A percentile compares a stretch with the other conserved stretches of the same genome.
Evolutionary conservation across 1,140 invertebrate genomes (phyloP).

Genomic region (Drosophila equinoxialis): DNA sequence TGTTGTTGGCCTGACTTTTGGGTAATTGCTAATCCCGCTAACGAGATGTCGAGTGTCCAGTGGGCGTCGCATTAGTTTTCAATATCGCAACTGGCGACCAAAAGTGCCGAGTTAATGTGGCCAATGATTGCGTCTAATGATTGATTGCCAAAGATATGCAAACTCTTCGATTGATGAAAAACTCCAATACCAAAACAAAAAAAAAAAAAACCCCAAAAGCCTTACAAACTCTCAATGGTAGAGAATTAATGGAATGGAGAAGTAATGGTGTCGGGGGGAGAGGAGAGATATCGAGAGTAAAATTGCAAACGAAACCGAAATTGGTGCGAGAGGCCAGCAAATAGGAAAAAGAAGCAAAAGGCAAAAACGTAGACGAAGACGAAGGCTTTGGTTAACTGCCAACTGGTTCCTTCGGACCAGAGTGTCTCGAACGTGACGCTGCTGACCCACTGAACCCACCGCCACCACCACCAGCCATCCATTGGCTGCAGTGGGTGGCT

Average conservation of each 20-base stretch:
- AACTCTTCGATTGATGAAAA: constrained; percentile 21
- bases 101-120: constrained; percentile 75
- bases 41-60: constrained; percentile 67
- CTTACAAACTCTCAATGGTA: background rate
- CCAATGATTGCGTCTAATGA: constrained; percentile 78
- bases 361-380: constrained; percentile 1
- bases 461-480: constrained; percentile 14
- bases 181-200: background rate
- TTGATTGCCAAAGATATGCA: constrained; percentile 78
- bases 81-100: constrained; percentile 55
- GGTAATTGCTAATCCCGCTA: constrained; percentile 81
- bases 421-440: constrained; percentile 65
- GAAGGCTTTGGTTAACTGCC: constrained; percentile 23
- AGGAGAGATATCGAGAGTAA: constrained; percentile 55
- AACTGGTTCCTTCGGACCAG: constrained; percentile 50
- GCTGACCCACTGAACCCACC: constrained; percentile 76
- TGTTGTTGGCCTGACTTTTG: constrained; percentile 52
- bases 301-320: constrained; percentile 77
- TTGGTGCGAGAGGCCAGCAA: constrained; percentile 46
- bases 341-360: constrained; percentile 32
- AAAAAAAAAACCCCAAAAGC: background rate
- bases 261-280: background rate
- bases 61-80: constrained; percentile 79
- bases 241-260: background rate
- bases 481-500: constrained; percentile 59